phyloP scores from a whole-genome alignment of 2,888 invertebrate species.

The Incurvaria masculella region DNA sequence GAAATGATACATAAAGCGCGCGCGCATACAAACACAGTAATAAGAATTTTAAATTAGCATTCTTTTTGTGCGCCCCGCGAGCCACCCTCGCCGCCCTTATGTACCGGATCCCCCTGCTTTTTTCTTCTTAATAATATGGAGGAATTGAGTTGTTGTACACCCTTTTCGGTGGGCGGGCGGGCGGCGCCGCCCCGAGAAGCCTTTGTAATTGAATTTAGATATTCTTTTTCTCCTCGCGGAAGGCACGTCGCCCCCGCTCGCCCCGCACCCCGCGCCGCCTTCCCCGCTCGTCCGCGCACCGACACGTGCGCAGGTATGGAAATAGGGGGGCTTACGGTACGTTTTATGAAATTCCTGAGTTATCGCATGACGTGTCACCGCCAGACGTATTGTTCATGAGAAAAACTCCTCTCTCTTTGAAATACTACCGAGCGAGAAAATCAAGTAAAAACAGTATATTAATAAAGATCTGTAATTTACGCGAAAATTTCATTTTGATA shows the following conservation, averaged over 20 bases:
- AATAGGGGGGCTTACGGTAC: constrained; percentile 26
- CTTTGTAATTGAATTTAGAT: constrained; percentile 58
- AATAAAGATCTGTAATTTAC: too few species aligned
- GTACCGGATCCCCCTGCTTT: constrained; percentile 25
- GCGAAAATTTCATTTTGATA: too few species aligned
- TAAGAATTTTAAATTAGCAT: constrained; percentile 57
- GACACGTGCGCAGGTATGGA: constrained; percentile 33
- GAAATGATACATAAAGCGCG: constrained; percentile 51
- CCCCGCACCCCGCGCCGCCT: constrained; percentile 28
- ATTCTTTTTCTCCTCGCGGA: constrained; percentile 36
- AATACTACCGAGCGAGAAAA: too few species aligned
- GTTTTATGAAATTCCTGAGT: constrained; percentile 37
- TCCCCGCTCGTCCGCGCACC: constrained; percentile 28
- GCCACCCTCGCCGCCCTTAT: constrained; percentile 30
- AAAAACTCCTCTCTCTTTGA: too few species aligned
- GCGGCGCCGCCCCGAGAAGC: constrained; percentile 47
- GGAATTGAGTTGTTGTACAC: constrained; percentile 57
- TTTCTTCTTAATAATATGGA: constrained; percentile 49
- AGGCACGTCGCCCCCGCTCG: constrained; percentile 36
- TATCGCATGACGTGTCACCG: constrained; percentile 15
- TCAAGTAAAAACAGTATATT: too few species aligned
- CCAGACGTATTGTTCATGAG: neutral
- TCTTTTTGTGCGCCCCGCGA: constrained; percentile 50
- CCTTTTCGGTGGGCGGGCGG: constrained; percentile 49
- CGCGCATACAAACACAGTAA: constrained; percentile 52